These are phyloP conservation scores for Oryzias woworae DNA, from an alignment of 2,113 vertebrate species.

Conservation along the genomic window DNA sequence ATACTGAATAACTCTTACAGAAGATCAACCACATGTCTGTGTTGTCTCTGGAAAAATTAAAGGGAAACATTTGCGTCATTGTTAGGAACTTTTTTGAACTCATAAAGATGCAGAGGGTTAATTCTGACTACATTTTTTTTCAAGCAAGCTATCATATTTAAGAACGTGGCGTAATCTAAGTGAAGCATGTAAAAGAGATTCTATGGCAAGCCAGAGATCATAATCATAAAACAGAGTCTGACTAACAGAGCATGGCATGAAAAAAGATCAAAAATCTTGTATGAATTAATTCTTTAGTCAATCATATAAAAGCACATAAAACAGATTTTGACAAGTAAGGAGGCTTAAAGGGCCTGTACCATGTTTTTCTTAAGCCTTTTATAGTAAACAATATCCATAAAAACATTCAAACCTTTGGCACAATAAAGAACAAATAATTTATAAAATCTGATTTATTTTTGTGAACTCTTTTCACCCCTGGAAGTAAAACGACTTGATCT, in stretches of 20 bases:
- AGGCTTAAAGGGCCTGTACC: background rate
- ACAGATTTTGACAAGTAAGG: slow-evolving; percentile 35
- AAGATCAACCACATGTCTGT: slow-evolving; percentile 76
- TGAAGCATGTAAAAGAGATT: slow-evolving; percentile 51
- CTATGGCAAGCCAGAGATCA: slow-evolving; percentile 43
- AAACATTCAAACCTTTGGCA: no score
- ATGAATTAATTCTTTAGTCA: slow-evolving; percentile 36
- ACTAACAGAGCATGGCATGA: slow-evolving; percentile 32
- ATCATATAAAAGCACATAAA: slow-evolving; percentile 28
- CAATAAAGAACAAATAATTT: no score
- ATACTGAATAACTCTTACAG: slow-evolving; percentile 28
- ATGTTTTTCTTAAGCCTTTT: no score
- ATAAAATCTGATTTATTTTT: no score
- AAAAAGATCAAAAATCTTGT: slow-evolving; percentile 30
- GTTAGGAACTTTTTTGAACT: no score
- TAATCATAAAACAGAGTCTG: slow-evolving; percentile 48
- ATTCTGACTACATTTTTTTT: background rate
- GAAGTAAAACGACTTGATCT: no score
- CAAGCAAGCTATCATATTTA: slow-evolving; percentile 23
- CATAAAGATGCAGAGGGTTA: no score
- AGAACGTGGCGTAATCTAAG: slow-evolving; percentile 39
- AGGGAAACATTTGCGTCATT: background rate
- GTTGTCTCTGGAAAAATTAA: slow-evolving; percentile 7
- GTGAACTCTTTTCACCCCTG: no score
- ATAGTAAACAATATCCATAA: no score